Evolutionary conservation across 2,888 invertebrate species (phyloP).

Genomic region (Orthosia incerta): DNA sequence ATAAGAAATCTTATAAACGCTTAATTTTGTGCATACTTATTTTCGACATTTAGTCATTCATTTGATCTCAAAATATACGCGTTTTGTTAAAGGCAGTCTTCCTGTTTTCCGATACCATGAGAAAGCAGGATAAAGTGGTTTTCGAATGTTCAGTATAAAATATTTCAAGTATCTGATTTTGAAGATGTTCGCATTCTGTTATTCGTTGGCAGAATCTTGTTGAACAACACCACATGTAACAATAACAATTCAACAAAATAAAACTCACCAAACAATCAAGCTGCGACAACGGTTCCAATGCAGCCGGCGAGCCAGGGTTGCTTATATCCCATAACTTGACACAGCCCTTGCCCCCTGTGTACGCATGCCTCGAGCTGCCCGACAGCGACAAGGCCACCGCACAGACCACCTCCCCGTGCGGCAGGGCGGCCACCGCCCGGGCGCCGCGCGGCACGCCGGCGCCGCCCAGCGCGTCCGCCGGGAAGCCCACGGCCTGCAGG

Average conservation of each 20-base stretch:
- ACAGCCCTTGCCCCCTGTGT: constrained; percentile 99
- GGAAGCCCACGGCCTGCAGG: constrained; percentile 98
- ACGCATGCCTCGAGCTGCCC: constrained; percentile 96
- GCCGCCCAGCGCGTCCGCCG: constrained; percentile 97
- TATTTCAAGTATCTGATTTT: not conserved
- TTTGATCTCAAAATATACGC: too few relatives aligned
- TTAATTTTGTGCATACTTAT: too few relatives aligned
- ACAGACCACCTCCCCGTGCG: constrained; percentile 99
- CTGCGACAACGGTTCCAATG: constrained; percentile 97
- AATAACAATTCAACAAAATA: not conserved
- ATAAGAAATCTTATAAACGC: too few relatives aligned
- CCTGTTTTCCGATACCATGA: too few relatives aligned
- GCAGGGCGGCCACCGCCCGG: constrained; percentile 96
- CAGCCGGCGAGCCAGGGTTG: constrained; percentile 95
- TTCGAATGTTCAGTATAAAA: not conserved
- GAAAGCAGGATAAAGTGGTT: too few relatives aligned
- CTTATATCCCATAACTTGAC: constrained; percentile 99
- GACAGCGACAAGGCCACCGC: constrained; percentile 97
- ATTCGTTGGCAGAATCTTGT: not conserved
- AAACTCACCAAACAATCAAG: constrained; percentile 95
- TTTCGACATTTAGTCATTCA: too few relatives aligned
- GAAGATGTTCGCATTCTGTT: not conserved
- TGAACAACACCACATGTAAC: not conserved
- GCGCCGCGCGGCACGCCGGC: constrained; percentile 98
- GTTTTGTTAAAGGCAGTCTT: too few relatives aligned